Evolutionary conservation across 2,888 invertebrate species (phyloP), one percentile per base, ranked within the genome.

Genomic region (Octonoba sinensis): DNA sequence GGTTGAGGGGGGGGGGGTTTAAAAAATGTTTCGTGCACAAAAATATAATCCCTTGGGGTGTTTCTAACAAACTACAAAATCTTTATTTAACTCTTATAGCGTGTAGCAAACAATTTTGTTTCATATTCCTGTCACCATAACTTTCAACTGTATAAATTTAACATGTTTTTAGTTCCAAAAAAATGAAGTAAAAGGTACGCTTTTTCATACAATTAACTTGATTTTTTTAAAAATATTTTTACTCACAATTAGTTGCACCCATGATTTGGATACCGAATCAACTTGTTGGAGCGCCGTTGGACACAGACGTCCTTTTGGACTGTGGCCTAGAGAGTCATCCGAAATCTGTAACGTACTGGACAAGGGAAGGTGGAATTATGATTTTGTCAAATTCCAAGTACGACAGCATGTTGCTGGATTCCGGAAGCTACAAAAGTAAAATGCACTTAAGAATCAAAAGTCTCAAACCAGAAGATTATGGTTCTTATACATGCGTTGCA

Each of bases 231-330:
- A n/a, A n/a, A n/a, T n/a, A n/a, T n/a, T n/a, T n/a, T n/a, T n/a
- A n/a, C n/a, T 36, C 11, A 11, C 3, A 36, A 36, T 11, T 36
- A 96, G 96, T 96, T 90, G 94, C 95, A 0, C 96, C 96, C 67
- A 95, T 96, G 94, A 96, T 96, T 88, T 96, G 95, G 94, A 95
- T 96, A 85, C 95, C 95, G 73, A 96, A 96, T 91, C 96, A 96
- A 90, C 91, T 96, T 89, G 95, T 96, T 84, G 96, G 96, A 1
- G 96, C 96, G 51, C 96, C 96, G 81, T 92, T 94, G 81, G 95
- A 95, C 84, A 95, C 95, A 67, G 95, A 96, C 90, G 96, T 96
- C 85, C 95, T 95, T 64, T 93, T 96, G 87, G 96, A 96, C 90
- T 96, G 96, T 88, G 95, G 95, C 89, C 95, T 96, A 27, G 96